Conservation (phyloP, 2,113 vertebrate genomes). For the Peromyscus californicus region DNA sequence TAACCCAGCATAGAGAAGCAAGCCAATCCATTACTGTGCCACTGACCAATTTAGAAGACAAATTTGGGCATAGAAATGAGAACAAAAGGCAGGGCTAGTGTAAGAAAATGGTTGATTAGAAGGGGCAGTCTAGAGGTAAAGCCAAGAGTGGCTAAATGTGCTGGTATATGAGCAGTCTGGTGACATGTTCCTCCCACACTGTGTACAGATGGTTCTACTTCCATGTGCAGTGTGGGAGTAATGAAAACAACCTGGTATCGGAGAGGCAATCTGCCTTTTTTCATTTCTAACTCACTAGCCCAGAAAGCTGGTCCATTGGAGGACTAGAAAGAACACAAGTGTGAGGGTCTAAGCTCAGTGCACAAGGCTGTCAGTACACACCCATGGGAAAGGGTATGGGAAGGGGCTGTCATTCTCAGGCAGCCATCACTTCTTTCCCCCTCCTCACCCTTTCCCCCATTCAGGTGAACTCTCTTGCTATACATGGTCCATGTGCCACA, state of each 20-base stretch:
- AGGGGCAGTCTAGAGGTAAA: not conserved
- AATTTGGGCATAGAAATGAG: not conserved
- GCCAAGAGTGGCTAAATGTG: not conserved
- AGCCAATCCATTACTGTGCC: not conserved
- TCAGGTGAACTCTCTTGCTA: not conserved
- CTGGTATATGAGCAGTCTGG: fast-evolving
- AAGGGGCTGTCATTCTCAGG: not conserved
- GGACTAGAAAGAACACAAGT: not conserved
- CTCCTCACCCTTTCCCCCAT: not conserved
- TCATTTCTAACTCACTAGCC: not conserved
- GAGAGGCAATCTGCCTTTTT: not conserved
- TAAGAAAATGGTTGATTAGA: not conserved
- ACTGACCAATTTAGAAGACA: conserved; percentile 13
- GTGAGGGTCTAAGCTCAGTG: not conserved
- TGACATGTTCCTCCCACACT: not conserved
- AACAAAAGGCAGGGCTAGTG: not conserved
- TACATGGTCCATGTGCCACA: fast-evolving
- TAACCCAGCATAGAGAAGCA: not conserved
- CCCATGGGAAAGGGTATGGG: not conserved
- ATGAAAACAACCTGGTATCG: not conserved
- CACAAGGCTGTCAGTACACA: not conserved
- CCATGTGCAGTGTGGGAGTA: not conserved
- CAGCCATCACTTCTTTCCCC: not conserved
- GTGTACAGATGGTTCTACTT: not conserved
- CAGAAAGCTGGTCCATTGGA: not conserved